phyloP scores from a whole-genome alignment of 2,888 invertebrate species.

The Acleris laterana region DNA sequence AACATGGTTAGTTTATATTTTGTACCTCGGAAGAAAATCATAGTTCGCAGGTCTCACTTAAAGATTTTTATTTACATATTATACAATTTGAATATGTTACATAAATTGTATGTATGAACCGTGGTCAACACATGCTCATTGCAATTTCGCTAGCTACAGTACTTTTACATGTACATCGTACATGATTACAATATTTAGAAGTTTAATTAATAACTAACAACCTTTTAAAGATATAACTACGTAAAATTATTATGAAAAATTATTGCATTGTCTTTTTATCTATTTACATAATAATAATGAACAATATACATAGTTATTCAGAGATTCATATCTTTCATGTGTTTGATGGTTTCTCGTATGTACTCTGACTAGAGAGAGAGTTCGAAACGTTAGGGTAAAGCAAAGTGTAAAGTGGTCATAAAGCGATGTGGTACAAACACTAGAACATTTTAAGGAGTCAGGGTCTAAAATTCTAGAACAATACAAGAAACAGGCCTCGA shows the following conservation, averaged over 20 bases:
- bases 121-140: conserved; percentile 65
- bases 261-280: conserved; percentile 71
- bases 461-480: conserved; percentile 61
- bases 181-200: conserved; percentile 61
- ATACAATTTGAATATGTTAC: conserved; percentile 78
- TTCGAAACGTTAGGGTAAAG: conserved; percentile 59
- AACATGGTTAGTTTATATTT: conserved; percentile 83
- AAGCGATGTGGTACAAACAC: conserved; percentile 67
- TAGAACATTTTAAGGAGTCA: conserved; percentile 54
- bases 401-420: conserved; percentile 61
- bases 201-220: conserved; percentile 68
- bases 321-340: conserved; percentile 23
- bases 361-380: conserved; percentile 12
- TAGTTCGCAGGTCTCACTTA: conserved; percentile 81
- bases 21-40: conserved; percentile 84
- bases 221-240: conserved; percentile 64
- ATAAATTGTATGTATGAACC: conserved; percentile 57
- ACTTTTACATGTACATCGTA: conserved; percentile 79
- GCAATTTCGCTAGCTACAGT: conserved; percentile 76
- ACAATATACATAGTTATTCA: conserved; percentile 54
- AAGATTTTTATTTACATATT: conserved; percentile 80
- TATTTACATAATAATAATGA: conserved; percentile 69
- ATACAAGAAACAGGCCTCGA: conserved; percentile 64
- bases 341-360: conserved; percentile 10
- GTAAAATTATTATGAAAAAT: conserved; percentile 77